phyloP scores from a whole-genome alignment of 2,888 invertebrate species.

The Agapostemon virescens region DNA sequence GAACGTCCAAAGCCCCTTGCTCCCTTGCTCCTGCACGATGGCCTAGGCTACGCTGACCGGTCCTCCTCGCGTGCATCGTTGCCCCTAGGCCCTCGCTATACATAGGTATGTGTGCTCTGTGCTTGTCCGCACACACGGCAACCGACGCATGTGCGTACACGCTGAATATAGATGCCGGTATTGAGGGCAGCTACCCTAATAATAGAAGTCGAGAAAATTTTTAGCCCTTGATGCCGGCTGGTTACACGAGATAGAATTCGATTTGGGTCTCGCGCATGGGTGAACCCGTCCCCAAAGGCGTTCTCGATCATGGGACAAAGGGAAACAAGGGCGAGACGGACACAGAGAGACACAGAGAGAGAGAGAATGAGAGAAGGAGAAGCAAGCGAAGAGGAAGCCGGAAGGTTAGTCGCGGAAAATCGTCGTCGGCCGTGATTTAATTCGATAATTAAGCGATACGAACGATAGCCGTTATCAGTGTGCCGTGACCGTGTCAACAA shows the following conservation, averaged over 20 bases:
- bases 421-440: neutral
- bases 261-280: constrained; percentile 65
- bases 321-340: neutral
- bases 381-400: constrained; percentile 3
- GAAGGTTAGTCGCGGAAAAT: neutral
- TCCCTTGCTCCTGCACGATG: constrained; percentile 25
- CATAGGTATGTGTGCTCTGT: constrained; percentile 43
- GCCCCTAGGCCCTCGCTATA: constrained; percentile 57
- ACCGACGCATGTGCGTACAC: constrained; percentile 66
- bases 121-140: constrained; percentile 36
- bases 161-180: constrained; percentile 78
- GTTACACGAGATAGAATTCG: constrained; percentile 68
- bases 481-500: constrained; percentile 31
- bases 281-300: neutral
- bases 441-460: constrained; percentile 22
- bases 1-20: constrained; percentile 33
- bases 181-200: constrained; percentile 79
- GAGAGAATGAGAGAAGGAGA: neutral
- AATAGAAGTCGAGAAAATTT: constrained; percentile 79
- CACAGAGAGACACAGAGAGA: neutral
- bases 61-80: constrained; percentile 45
- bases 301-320: neutral
- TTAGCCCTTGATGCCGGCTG: constrained; percentile 78
- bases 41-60: constrained; percentile 52
- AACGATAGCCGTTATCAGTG: constrained; percentile 29